Percentiles rank a stretch among this genome's conserved stretches.
phyloP scores from a whole-genome alignment of 2,113 vertebrate genomes.

The Podarcis cretensis region DNA sequence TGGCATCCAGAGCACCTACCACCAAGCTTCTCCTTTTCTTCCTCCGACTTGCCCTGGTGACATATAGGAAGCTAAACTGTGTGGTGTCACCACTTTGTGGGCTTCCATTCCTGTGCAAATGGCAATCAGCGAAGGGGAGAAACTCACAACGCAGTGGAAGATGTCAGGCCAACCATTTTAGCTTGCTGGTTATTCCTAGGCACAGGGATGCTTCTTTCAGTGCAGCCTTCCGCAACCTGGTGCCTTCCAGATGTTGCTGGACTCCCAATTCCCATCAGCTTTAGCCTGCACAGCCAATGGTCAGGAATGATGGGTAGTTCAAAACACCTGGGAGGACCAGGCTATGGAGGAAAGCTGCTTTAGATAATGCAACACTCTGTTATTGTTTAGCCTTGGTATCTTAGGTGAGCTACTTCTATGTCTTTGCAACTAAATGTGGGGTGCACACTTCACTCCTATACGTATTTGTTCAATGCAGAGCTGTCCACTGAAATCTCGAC shows the following conservation, averaged over 20 bases:
- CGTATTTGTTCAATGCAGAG: too few species aligned
- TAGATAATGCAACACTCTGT: background rate
- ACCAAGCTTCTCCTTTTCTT: background rate
- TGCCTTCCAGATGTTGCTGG: background rate
- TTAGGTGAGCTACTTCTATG: conserved; percentile 5
- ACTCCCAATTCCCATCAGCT: background rate
- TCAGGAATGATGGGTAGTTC: background rate
- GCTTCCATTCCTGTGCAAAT: background rate
- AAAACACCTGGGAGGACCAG: background rate
- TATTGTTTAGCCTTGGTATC: too few species aligned
- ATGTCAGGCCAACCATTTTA: background rate
- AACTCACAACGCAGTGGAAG: background rate
- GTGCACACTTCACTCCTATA: background rate
- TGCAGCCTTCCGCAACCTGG: background rate
- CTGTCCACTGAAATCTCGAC: too few species aligned
- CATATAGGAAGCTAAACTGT: background rate
- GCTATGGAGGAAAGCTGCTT: too few species aligned
- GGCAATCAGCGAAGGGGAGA: background rate
- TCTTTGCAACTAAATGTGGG: conserved; percentile 35
- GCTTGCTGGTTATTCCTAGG: background rate
- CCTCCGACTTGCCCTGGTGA: background rate
- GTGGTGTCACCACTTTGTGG: background rate
- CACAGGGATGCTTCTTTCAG: background rate
- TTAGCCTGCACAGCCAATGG: background rate
- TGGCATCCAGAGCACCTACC: background rate